These are phyloP conservation scores for Gastracanthus pulcherrimus DNA, from an alignment of 2,888 invertebrate genomes.

Conservation along the genomic window DNA sequence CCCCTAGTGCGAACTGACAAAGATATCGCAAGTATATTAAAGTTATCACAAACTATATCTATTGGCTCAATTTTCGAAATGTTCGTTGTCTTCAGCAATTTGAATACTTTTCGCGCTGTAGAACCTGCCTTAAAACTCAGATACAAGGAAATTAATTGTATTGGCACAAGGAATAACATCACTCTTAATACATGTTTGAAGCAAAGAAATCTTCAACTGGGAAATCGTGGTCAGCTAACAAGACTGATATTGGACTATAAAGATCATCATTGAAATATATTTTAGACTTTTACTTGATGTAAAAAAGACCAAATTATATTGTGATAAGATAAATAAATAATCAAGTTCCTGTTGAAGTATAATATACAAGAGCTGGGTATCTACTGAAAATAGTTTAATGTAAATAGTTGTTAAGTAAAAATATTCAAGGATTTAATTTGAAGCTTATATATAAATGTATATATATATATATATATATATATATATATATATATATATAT, in stretches of 20 bases:
- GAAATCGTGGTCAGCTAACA: slow-evolving; percentile 80
- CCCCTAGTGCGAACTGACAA: slow-evolving; percentile 83
- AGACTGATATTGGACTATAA: slow-evolving; percentile 79
- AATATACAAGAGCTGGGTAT: slow-evolving; percentile 53
- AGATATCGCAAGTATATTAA: slow-evolving; percentile 81
- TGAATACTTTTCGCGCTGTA: slow-evolving; percentile 88
- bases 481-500: slow-evolving; percentile 36
- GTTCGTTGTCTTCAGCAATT: slow-evolving; percentile 83
- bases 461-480: slow-evolving; percentile 36
- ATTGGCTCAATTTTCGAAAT: slow-evolving; percentile 83
- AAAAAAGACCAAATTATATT: slow-evolving; percentile 47
- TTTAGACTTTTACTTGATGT: slow-evolving; percentile 23
- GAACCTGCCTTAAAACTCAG: slow-evolving; percentile 87
- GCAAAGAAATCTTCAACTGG: slow-evolving; percentile 73
- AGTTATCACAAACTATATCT: slow-evolving; percentile 75
- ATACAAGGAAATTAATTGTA: slow-evolving; percentile 77
- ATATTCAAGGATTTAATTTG: slow-evolving; percentile 42
- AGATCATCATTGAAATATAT: slow-evolving; percentile 49
- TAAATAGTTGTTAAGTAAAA: slow-evolving; percentile 51
- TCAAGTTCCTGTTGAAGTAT: slow-evolving; percentile 50
- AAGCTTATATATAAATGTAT: slow-evolving; percentile 31
- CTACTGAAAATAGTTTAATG: slow-evolving; percentile 57
- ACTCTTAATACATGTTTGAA: slow-evolving; percentile 67
- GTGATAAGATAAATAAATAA: slow-evolving; percentile 54
- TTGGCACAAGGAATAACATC: slow-evolving; percentile 66